Conservation (phyloP, 2,888 invertebrate genomes). For the Agonopterix heracliana region DNA sequence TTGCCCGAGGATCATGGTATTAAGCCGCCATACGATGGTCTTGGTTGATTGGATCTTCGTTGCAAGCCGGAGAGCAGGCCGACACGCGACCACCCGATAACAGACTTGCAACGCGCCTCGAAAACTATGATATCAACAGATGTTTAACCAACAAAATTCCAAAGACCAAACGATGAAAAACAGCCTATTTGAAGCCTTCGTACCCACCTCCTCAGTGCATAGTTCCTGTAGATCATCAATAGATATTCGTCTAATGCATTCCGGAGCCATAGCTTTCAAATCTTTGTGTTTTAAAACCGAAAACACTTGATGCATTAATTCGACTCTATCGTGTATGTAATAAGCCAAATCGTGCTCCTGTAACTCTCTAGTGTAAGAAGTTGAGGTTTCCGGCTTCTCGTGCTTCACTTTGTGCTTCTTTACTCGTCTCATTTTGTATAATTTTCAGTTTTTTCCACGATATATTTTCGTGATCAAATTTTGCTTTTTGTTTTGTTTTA, state of each 20-base stretch:
- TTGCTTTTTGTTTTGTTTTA: background rate
- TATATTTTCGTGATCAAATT: background rate
- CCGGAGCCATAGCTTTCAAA: conserved; percentile 73
- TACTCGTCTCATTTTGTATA: conserved; percentile 19
- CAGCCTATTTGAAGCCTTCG: background rate
- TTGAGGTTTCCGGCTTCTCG: conserved; percentile 41
- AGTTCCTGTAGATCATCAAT: conserved; percentile 75
- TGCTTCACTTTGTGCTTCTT: conserved; percentile 49
- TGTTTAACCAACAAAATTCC: too few relatives aligned
- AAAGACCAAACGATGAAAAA: too few relatives aligned
- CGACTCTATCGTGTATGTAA: conserved; percentile 77
- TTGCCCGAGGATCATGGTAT: too few relatives aligned
- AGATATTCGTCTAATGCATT: conserved; percentile 57
- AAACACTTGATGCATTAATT: conserved; percentile 77
- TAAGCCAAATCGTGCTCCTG: conserved; percentile 72
- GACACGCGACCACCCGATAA: too few relatives aligned
- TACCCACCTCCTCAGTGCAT: conserved; percentile 74
- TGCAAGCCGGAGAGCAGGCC: too few relatives aligned
- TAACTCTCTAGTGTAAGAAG: conserved; percentile 23
- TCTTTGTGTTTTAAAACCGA: conserved; percentile 74
- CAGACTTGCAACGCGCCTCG: too few relatives aligned
- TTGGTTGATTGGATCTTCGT: too few relatives aligned
- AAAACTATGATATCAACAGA: too few relatives aligned
- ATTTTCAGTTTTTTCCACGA: background rate
- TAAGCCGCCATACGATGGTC: too few relatives aligned